Evolutionary conservation across 2,888 invertebrate species (phyloP).

Genomic region (Strigamia maritima): DNA sequence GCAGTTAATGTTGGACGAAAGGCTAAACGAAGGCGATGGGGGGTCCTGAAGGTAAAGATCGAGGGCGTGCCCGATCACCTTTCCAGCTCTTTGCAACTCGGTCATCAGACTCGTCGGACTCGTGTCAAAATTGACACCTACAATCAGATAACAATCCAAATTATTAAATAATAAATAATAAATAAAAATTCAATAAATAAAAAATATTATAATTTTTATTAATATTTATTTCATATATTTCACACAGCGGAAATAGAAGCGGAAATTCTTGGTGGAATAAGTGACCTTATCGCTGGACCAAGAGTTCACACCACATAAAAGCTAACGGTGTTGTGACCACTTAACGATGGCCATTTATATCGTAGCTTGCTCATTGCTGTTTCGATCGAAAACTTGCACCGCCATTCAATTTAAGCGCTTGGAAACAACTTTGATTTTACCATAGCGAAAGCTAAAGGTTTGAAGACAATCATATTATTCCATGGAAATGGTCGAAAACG

Average conservation of each 20-base stretch:
- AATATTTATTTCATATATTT: not conserved
- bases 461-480: not conserved
- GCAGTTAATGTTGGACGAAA: slow-evolving; percentile 72
- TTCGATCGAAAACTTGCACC: not conserved
- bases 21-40: slow-evolving; percentile 63
- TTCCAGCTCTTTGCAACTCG: slow-evolving; percentile 86
- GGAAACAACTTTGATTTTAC: not conserved
- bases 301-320: not conserved
- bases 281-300: not conserved
- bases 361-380: not conserved
- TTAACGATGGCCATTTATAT: not conserved
- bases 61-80: slow-evolving; percentile 86
- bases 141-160: too few relatives aligned
- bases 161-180: too few relatives aligned
- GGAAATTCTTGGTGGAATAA: not conserved
- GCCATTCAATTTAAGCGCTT: not conserved
- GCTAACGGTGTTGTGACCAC: not conserved
- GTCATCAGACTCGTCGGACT: slow-evolving; percentile 69
- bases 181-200: too few relatives aligned
- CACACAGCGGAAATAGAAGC: not conserved
- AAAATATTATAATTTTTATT: not conserved
- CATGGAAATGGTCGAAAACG: not conserved
- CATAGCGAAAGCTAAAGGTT: not conserved
- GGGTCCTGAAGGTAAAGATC: slow-evolving; percentile 78
- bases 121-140: slow-evolving; percentile 85